phyloP scores from a whole-genome alignment of 2,888 invertebrate species.

The Scaptomyza flava region DNA sequence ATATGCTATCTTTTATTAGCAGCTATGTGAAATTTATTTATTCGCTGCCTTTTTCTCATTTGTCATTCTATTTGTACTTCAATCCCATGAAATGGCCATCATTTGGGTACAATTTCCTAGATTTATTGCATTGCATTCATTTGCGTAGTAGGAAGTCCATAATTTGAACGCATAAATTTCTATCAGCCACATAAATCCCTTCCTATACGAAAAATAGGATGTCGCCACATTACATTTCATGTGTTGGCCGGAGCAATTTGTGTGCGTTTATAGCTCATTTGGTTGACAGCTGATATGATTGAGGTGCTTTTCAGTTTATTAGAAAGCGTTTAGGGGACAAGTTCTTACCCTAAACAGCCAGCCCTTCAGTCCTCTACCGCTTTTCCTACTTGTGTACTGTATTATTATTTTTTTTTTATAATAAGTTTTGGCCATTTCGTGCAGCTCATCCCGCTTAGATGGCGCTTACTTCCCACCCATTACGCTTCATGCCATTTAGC shows the following conservation, averaged over 20 bases:
- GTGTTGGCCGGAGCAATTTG: conserved; percentile 38
- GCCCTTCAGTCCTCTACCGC: background rate
- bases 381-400: conserved; percentile 36
- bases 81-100: conserved; percentile 30
- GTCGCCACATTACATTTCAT: conserved; percentile 34
- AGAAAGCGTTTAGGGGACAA: conserved; percentile 37
- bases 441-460: conserved; percentile 76
- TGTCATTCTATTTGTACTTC: conserved; percentile 20
- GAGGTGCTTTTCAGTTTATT: conserved; percentile 43
- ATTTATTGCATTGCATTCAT: conserved; percentile 71
- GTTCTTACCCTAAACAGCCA: conserved; percentile 11
- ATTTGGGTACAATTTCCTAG: conserved; percentile 25
- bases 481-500: conserved; percentile 69
- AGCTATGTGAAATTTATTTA: background rate
- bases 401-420: conserved; percentile 66
- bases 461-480: conserved; percentile 72
- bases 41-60: background rate
- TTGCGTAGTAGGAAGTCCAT: conserved; percentile 62
- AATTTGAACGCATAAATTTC: conserved; percentile 71
- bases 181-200: conserved; percentile 40
- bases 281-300: conserved; percentile 67
- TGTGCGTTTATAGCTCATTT: conserved; percentile 74
- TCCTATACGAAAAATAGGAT: conserved; percentile 12
- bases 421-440: conserved; percentile 75
- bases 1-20: conserved; percentile 7